Evolutionary conservation across 2,797 vertebrate species (phyloP).

Genomic region (Sciaenops ocellatus): DNA sequence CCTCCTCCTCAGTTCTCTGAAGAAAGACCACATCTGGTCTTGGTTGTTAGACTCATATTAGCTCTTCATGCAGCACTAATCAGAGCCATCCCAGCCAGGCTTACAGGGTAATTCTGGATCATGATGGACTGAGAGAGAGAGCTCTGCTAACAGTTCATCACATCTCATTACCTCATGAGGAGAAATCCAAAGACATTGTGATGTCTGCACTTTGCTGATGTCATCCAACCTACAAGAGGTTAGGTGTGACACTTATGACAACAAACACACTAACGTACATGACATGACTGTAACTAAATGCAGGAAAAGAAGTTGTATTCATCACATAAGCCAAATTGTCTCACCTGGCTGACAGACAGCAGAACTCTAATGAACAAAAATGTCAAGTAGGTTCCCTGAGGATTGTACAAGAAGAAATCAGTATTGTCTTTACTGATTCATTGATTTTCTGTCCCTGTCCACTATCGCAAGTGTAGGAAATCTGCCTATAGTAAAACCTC

Average conservation of each 20-base stretch:
- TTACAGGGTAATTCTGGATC: slow-evolving; percentile 67
- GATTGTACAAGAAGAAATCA: no score
- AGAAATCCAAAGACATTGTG: slow-evolving; percentile 7
- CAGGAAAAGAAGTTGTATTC: not conserved
- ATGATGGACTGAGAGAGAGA: slow-evolving; percentile 60
- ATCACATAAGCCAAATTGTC: not conserved
- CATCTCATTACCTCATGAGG: slow-evolving; percentile 45
- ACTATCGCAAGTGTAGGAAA: not conserved
- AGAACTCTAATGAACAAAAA: not conserved
- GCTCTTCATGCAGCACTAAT: slow-evolving; percentile 75
- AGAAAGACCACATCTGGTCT: slow-evolving; percentile 77
- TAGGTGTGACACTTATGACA: slow-evolving; percentile 2
- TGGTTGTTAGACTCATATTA: slow-evolving; percentile 74
- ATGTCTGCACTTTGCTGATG: slow-evolving; percentile 11
- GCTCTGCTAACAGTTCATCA: slow-evolving; percentile 49
- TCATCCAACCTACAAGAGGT: slow-evolving; percentile 3
- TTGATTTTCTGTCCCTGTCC: not conserved
- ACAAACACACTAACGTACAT: not conserved
- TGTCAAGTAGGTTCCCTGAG: no score
- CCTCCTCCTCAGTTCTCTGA: slow-evolving; percentile 30
- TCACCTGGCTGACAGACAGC: not conserved
- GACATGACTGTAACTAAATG: not conserved
- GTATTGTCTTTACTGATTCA: not conserved
- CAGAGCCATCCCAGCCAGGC: slow-evolving; percentile 57
- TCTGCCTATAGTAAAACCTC: not conserved